Evolutionary conservation across 2,113 vertebrate genomes (phyloP).

Genomic region (Glareola pratincola): DNA sequence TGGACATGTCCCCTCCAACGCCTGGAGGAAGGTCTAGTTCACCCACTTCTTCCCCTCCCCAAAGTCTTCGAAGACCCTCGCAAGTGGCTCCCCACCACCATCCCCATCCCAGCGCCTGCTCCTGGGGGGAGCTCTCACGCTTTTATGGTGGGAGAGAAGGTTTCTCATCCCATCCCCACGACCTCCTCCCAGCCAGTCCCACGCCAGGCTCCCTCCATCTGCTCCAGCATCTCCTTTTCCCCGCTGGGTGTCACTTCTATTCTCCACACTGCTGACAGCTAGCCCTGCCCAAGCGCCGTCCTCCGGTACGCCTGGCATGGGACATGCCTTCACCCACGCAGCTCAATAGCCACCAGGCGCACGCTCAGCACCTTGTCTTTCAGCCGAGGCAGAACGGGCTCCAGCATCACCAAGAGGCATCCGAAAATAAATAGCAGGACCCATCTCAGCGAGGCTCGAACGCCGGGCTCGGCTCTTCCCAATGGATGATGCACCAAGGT

Average conservation of each 20-base stretch:
- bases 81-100: background rate
- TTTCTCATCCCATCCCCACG: background rate
- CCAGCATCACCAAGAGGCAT: background rate
- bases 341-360: background rate
- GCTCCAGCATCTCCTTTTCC: background rate
- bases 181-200: background rate
- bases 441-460: fast-evolving
- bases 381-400: background rate
- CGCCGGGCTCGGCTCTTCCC: background rate
- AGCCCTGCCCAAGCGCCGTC: background rate
- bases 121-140: background rate
- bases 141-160: background rate
- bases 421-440: background rate
- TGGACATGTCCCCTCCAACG: background rate
- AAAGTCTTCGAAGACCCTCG: background rate
- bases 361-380: background rate
- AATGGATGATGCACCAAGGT: background rate
- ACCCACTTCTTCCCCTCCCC: background rate
- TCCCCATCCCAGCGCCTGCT: background rate
- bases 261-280: conserved; percentile 64
- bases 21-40: background rate
- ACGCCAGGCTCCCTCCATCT: conserved; percentile 26
- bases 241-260: conserved; percentile 54
- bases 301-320: background rate
- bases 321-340: background rate